These are phyloP conservation scores for Sitta carolinensis DNA, from an alignment of 2,797 vertebrate species.

Conservation along the genomic window DNA sequence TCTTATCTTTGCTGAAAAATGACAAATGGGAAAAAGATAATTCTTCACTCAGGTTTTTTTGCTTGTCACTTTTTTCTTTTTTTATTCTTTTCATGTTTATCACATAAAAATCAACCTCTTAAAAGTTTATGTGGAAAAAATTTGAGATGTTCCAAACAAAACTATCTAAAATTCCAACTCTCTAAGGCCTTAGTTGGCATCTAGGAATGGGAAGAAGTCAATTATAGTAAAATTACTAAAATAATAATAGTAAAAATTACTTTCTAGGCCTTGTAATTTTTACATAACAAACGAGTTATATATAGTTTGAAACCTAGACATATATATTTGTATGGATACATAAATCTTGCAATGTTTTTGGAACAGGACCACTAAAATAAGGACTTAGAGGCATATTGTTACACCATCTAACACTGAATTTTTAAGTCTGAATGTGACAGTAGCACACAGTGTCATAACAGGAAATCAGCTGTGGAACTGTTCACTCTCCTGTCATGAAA, in stretches of 20 bases:
- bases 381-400: fast-evolving
- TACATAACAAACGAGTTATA: neutral
- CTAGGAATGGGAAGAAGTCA: neutral
- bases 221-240: fast-evolving
- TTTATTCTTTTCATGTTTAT: neutral
- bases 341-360: neutral
- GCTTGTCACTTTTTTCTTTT: fast-evolving
- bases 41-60: neutral
- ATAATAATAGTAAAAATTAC: neutral
- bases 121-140: neutral
- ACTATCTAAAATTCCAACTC: neutral
- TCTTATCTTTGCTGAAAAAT: neutral
- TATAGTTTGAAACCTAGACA: fast-evolving
- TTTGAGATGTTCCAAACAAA: neutral
- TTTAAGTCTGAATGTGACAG: neutral
- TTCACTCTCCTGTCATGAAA: neutral
- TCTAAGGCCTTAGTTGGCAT: neutral
- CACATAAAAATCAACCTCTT: neutral
- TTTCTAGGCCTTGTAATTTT: neutral
- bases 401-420: neutral
- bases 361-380: neutral
- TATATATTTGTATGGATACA: neutral
- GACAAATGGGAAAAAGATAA: neutral
- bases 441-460: neutral
- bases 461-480: neutral